A percentile compares a stretch with the other conserved stretches of the same genome.
phyloP scores from a whole-genome alignment of 2,888 invertebrate species.

The Alitta virens region DNA sequence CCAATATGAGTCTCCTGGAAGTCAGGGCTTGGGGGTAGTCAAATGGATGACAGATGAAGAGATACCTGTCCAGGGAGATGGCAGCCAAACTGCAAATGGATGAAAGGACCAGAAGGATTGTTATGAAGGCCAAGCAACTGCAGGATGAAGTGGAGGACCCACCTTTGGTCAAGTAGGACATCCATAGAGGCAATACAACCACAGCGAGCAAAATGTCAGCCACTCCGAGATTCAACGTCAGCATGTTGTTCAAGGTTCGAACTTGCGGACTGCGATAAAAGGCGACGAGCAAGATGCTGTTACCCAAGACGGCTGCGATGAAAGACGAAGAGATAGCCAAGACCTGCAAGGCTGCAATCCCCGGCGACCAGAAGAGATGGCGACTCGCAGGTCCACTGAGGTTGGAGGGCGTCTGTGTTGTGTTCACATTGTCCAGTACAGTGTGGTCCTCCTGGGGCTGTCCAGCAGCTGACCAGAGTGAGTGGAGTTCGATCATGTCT shows the following conservation, averaged over 20 bases:
- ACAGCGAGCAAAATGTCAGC: constrained; percentile 29
- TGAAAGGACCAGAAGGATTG: constrained; percentile 31
- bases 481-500: too few relatives aligned
- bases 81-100: constrained; percentile 40
- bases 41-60: constrained; percentile 40
- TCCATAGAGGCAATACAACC: constrained; percentile 30
- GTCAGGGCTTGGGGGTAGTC: constrained; percentile 36
- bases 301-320: constrained; percentile 25
- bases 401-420: too few relatives aligned
- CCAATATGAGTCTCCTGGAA: constrained; percentile 21
- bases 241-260: constrained; percentile 26
- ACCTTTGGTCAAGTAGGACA: constrained; percentile 16
- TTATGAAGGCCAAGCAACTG: constrained; percentile 27
- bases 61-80: constrained; percentile 39
- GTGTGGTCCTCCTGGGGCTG: too few relatives aligned
- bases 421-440: too few relatives aligned
- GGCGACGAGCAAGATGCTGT: constrained; percentile 27
- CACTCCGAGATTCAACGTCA: constrained; percentile 31
- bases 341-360: constrained; percentile 21
- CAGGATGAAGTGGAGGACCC: constrained; percentile 27
- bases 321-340: constrained; percentile 23
- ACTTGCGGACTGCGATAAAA: constrained; percentile 25
- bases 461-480: too few relatives aligned
- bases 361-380: neutral
- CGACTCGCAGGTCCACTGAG: too few relatives aligned